A percentile compares a stretch with the other conserved stretches of the same genome.
These are phyloP conservation scores for Gadus chalcogrammus DNA, from an alignment of 2,113 vertebrate genomes.

Conservation along the genomic window DNA sequence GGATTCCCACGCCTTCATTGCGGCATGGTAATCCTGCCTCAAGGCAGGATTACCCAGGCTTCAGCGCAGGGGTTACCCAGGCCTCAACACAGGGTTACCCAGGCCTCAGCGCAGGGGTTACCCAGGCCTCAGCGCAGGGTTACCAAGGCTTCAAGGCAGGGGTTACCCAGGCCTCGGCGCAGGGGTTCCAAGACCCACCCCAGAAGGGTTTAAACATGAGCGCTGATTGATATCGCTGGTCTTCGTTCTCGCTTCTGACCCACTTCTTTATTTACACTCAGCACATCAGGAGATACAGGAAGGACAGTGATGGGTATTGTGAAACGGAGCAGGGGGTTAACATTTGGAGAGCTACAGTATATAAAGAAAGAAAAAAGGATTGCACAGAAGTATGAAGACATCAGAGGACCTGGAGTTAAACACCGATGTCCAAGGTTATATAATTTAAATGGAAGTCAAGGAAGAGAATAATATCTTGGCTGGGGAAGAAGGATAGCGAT, in stretches of 20 bases:
- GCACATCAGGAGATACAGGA: slow-evolving; percentile 19
- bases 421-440: slow-evolving; percentile 76
- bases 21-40: too few relatives aligned
- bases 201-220: slow-evolving; percentile 29
- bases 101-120: too few relatives aligned
- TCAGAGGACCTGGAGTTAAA: slow-evolving; percentile 78
- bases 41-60: too few relatives aligned
- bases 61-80: too few relatives aligned
- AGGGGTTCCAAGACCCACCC: slow-evolving; percentile 15
- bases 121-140: too few relatives aligned
- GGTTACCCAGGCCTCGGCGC: too few relatives aligned
- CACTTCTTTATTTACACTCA: slow-evolving; percentile 37
- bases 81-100: too few relatives aligned
- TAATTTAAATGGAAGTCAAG: slow-evolving; percentile 75
- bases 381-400: slow-evolving; percentile 80
- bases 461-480: slow-evolving; percentile 78
- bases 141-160: too few relatives aligned
- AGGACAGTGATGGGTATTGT: background rate
- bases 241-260: too few relatives aligned
- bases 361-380: slow-evolving; percentile 76
- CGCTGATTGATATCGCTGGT: too few relatives aligned
- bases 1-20: too few relatives aligned
- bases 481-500: slow-evolving; percentile 72
- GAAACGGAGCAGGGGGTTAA: slow-evolving; percentile 27
- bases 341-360: slow-evolving; percentile 59